These are phyloP conservation scores for Bombus waltoni DNA, from an alignment of 1,140 invertebrate species.

Conservation along the genomic window DNA sequence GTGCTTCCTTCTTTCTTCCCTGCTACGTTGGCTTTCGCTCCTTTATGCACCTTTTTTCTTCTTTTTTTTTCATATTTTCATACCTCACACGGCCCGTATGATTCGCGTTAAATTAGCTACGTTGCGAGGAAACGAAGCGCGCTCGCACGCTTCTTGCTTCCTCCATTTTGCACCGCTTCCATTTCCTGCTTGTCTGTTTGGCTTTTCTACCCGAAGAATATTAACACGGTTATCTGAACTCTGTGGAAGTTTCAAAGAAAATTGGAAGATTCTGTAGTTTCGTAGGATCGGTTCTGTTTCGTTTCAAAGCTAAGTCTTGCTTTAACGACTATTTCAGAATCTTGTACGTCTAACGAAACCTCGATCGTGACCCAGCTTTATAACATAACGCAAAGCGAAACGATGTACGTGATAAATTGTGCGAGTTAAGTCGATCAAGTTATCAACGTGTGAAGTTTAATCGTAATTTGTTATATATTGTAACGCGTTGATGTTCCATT, in stretches of 20 bases:
- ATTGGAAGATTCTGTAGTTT: background rate
- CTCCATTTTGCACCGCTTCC: background rate
- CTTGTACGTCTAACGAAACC: too few species aligned
- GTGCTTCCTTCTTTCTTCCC: background rate
- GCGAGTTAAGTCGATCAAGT: background rate
- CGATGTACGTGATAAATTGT: background rate
- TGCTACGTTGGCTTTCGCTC: background rate
- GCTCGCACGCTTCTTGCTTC: background rate
- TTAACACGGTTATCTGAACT: background rate
- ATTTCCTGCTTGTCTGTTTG: background rate
- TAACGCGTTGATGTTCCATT: background rate
- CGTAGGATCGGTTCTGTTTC: too few species aligned
- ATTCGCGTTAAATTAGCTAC: conserved; percentile 30
- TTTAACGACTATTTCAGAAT: too few species aligned
- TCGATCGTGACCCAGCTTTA: too few species aligned
- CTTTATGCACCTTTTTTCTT: background rate
- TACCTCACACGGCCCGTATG: background rate
- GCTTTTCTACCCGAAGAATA: background rate
- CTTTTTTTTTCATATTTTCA: background rate
- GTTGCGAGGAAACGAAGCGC: background rate
- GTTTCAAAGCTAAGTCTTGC: too few species aligned
- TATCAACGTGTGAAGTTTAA: too few species aligned
- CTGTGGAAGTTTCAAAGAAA: background rate
- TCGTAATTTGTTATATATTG: too few species aligned
- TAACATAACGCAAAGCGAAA: background rate